Evolutionary conservation across 2,113 vertebrate genomes (phyloP).

Genomic region (Ancistrus triradiatus): DNA sequence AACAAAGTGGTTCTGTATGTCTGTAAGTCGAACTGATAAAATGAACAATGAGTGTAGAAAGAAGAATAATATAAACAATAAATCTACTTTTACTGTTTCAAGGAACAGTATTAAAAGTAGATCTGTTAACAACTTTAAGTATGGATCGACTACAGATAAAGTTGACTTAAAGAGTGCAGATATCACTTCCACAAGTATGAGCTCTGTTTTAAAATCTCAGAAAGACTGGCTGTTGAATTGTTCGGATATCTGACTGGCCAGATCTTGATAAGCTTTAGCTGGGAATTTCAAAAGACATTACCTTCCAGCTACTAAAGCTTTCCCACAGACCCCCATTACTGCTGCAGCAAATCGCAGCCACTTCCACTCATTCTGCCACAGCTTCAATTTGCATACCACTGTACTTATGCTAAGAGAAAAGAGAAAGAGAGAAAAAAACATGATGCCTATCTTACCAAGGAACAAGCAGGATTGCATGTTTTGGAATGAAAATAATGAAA

Average conservation of each 20-base stretch:
- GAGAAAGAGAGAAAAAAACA: neutral
- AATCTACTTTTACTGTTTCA: too few species aligned
- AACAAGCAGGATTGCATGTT: slow-evolving; percentile 16
- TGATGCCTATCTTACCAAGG: slow-evolving; percentile 9
- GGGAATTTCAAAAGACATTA: slow-evolving; percentile 28
- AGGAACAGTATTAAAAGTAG: too few species aligned
- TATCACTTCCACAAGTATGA: neutral
- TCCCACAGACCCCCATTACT: slow-evolving; percentile 11
- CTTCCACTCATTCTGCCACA: slow-evolving; percentile 10
- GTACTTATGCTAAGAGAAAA: slow-evolving; percentile 13
- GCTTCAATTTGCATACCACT: slow-evolving; percentile 30
- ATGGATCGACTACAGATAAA: too few species aligned
- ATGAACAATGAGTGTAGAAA: too few species aligned
- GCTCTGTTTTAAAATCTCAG: neutral
- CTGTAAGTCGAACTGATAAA: too few species aligned
- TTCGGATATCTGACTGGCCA: slow-evolving; percentile 1
- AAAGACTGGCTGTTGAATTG: neutral
- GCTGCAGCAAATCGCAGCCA: slow-evolving; percentile 26
- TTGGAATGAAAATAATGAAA: slow-evolving; percentile 18
- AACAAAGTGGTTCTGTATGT: too few species aligned
- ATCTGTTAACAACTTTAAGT: too few species aligned
- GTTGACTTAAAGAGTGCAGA: too few species aligned
- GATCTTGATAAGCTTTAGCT: slow-evolving; percentile 21
- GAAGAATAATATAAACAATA: too few species aligned
- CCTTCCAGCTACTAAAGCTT: slow-evolving; percentile 31